Evolutionary conservation across 2,113 vertebrate species (phyloP).

Genomic region (Sander vitreus): DNA sequence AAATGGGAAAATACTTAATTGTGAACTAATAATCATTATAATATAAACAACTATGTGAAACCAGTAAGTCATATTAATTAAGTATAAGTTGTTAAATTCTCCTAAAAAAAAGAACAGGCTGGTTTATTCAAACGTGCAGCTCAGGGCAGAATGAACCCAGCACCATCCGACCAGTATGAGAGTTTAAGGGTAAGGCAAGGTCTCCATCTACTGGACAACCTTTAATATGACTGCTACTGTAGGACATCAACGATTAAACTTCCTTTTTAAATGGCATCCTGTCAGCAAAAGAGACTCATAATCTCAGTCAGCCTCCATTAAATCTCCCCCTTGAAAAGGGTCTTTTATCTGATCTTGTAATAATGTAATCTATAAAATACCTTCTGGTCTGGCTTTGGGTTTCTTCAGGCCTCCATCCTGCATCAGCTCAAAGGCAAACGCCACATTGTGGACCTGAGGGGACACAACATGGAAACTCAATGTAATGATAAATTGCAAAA

Average conservation of each 20-base stretch:
- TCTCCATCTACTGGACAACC: conserved; percentile 75
- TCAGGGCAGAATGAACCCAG: background rate
- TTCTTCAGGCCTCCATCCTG: conserved; percentile 95
- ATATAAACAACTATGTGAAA: background rate
- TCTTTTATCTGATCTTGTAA: background rate
- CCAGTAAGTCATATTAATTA: background rate
- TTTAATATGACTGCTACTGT: background rate
- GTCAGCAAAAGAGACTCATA: background rate
- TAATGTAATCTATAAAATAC: conserved; percentile 73
- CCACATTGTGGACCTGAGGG: conserved; percentile 95
- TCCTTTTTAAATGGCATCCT: background rate
- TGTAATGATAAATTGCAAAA: background rate
- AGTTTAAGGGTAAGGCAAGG: conserved; percentile 35
- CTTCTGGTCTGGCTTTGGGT: conserved; percentile 97
- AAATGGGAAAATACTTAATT: background rate
- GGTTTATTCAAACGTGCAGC: background rate
- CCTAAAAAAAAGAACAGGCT: background rate
- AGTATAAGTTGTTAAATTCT: background rate
- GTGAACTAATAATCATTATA: background rate
- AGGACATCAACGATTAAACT: background rate
- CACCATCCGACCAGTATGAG: background rate
- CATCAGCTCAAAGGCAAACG: conserved; percentile 97
- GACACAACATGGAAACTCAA: conserved; percentile 61
- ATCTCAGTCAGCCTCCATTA: background rate
- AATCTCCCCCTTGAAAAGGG: background rate